phyloP scores from a whole-genome alignment of 2,888 invertebrate species.

The Himalopsyche anomala region DNA sequence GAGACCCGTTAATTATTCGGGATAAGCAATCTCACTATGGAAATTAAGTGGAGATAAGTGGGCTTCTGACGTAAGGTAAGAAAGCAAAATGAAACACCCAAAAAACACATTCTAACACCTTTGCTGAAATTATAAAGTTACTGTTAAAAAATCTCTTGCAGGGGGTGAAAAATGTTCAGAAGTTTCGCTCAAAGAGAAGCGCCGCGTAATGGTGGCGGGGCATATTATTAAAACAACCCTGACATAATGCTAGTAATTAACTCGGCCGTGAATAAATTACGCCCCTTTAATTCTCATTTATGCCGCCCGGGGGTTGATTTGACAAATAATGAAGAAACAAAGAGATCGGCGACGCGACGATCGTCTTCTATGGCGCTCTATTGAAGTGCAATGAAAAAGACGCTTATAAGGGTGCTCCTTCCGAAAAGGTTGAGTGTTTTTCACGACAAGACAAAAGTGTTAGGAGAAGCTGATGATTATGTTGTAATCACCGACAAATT shows the following conservation, averaged over 20 bases:
- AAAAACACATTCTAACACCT: constrained; percentile 42
- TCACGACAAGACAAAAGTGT: constrained; percentile 4
- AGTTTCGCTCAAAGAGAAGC: constrained; percentile 46
- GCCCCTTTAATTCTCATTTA: constrained; percentile 52
- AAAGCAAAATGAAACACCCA: constrained; percentile 58
- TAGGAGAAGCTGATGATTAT: constrained; percentile 1
- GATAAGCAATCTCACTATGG: constrained; percentile 64
- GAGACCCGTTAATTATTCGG: constrained; percentile 64
- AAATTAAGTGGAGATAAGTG: constrained; percentile 65
- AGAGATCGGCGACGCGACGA: constrained; percentile 47
- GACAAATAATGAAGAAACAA: constrained; percentile 58
- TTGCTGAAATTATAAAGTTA: constrained; percentile 47
- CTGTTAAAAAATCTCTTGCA: constrained; percentile 19
- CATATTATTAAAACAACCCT: constrained; percentile 58
- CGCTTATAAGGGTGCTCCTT: not conserved
- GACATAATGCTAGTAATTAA: constrained; percentile 60
- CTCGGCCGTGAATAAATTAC: constrained; percentile 61
- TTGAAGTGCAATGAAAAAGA: constrained; percentile 30
- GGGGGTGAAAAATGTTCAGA: constrained; percentile 32
- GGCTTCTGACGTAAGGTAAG: constrained; percentile 44
- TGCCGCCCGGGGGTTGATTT: constrained; percentile 49
- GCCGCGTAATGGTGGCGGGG: constrained; percentile 47
- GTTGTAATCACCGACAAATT: constrained; percentile 34
- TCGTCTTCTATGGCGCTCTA: not conserved
- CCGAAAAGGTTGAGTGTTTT: constrained; percentile 18